These are phyloP conservation scores for Elachura formosa DNA, from an alignment of 2,113 vertebrate species.

Conservation along the genomic window DNA sequence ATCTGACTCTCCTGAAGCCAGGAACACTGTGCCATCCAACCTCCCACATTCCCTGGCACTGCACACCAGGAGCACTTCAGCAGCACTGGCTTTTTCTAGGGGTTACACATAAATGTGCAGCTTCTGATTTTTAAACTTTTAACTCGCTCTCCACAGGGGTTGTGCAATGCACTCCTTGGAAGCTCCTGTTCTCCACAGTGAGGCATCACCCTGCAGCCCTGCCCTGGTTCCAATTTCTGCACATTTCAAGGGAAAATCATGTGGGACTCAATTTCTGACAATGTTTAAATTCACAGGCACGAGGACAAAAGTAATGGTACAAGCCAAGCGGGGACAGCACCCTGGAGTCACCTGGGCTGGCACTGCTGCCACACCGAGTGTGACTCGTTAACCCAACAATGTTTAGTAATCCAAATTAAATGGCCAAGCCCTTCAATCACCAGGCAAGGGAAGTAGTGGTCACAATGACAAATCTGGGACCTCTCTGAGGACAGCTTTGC, in stretches of 20 bases:
- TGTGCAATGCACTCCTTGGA: not conserved
- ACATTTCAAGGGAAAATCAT: not conserved
- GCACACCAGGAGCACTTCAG: not conserved
- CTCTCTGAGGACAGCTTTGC: not conserved
- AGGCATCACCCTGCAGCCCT: not conserved
- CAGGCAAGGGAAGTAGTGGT: not conserved
- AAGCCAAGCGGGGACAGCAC: fast-evolving
- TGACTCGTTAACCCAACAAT: not conserved
- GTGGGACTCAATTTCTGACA: not conserved
- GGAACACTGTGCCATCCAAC: not conserved
- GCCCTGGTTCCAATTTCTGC: not conserved
- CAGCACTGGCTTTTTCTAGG: not conserved
- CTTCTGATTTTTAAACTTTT: not conserved
- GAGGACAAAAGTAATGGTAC: not conserved
- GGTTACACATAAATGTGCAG: not conserved
- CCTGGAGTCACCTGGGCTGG: not conserved
- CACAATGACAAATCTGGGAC: not conserved
- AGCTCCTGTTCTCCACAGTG: fast-evolving
- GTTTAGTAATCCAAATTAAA: not conserved
- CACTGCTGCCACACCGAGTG: not conserved
- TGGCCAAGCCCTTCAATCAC: not conserved
- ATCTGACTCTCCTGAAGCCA: not conserved
- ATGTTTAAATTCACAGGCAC: not conserved
- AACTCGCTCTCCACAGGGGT: not conserved
- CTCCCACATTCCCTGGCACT: not conserved